These are phyloP conservation scores for Matsumyia berberina DNA, from an alignment of 2,888 invertebrate species.

Conservation along the genomic window DNA sequence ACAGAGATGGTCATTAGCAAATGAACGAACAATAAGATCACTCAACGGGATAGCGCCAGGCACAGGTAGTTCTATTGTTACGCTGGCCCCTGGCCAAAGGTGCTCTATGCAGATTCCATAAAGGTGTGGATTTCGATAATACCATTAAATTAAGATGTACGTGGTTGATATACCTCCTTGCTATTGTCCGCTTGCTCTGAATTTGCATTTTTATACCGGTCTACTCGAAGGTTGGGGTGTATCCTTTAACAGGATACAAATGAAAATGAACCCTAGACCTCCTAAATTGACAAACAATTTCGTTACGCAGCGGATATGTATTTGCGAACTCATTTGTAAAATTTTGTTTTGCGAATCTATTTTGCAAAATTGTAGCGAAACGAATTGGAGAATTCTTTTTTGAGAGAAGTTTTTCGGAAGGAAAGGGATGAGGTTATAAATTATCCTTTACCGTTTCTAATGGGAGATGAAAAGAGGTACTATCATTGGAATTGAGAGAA, in stretches of 20 bases:
- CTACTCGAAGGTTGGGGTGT: constrained; percentile 31
- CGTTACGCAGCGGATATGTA: constrained; percentile 61
- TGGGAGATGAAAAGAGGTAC: background rate
- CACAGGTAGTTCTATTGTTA: constrained; percentile 34
- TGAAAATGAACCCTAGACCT: constrained; percentile 38
- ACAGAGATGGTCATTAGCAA: constrained; percentile 56
- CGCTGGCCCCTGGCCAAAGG: background rate
- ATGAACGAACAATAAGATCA: constrained; percentile 59
- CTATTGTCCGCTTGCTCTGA: constrained; percentile 34
- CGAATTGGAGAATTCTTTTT: constrained; percentile 32
- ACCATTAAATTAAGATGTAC: constrained; percentile 68
- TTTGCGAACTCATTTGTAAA: constrained; percentile 34
- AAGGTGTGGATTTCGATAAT: constrained; percentile 70
- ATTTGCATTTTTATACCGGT: constrained; percentile 42
- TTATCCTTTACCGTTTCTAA: background rate
- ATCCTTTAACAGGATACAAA: constrained; percentile 60
- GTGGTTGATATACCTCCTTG: constrained; percentile 58
- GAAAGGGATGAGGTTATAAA: constrained; percentile 48
- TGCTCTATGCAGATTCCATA: constrained; percentile 32
- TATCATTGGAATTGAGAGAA: too few relatives aligned
- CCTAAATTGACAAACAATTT: constrained; percentile 49
- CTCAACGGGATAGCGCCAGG: constrained; percentile 55
- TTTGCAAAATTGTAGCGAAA: constrained; percentile 66
- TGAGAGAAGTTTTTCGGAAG: constrained; percentile 3
- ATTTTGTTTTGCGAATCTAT: constrained; percentile 61